Evolutionary conservation across 2,797 vertebrate genomes (phyloP).

Genomic region (Staurois parvus): DNA sequence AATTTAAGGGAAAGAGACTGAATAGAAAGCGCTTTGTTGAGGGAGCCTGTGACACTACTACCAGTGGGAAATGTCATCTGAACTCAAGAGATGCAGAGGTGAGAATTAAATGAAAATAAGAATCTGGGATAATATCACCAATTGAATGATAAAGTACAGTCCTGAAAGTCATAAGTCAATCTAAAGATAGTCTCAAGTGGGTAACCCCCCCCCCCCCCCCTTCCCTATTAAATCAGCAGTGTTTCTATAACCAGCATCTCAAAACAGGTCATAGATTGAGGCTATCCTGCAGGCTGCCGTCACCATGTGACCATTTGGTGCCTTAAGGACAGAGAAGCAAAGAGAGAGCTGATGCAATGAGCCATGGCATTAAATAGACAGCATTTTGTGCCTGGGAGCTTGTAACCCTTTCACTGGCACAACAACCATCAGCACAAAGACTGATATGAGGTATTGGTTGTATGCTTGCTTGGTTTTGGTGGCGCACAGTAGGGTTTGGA

Average conservation of each 20-base stretch:
- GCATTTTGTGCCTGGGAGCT: neutral
- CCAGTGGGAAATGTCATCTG: neutral
- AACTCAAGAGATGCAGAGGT: neutral
- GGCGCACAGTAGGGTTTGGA: no score
- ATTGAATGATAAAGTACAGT: neutral
- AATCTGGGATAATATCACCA: neutral
- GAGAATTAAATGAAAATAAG: neutral
- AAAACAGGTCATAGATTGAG: constrained; percentile 15
- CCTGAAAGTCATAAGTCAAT: neutral
- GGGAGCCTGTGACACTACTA: neutral
- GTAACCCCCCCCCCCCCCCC: neutral
- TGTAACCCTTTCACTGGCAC: no score
- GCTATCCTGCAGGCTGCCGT: constrained; percentile 1
- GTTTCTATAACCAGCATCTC: neutral
- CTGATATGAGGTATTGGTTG: no score
- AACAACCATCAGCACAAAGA: no score
- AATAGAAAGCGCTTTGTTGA: neutral
- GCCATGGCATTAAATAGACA: constrained; percentile 15
- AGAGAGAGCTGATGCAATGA: constrained; percentile 31
- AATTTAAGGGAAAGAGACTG: neutral
- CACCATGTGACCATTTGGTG: constrained; percentile 15
- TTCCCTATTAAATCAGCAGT: neutral
- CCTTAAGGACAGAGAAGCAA: neutral
- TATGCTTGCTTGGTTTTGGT: no score
- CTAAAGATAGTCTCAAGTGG: constrained; percentile 13